Conservation (phyloP, 2,888 invertebrate species). For the Mermis nigrescens region DNA sequence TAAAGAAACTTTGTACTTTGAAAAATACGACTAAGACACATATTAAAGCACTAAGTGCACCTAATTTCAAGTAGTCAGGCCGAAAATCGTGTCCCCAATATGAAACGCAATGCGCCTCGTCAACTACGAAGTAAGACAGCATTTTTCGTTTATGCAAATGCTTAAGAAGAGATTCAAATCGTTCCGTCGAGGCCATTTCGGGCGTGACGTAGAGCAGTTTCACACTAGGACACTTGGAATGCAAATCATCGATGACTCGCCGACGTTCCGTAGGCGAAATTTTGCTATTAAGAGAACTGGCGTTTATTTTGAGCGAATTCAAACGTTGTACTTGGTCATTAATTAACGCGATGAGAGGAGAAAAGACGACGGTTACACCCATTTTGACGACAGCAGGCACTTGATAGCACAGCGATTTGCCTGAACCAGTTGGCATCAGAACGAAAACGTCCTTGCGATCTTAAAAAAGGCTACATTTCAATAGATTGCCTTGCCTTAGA, state of each 20-base stretch:
- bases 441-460: constrained; percentile 66
- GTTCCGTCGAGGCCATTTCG: constrained; percentile 66
- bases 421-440: constrained; percentile 89
- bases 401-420: constrained; percentile 92
- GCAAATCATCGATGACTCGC: constrained; percentile 44
- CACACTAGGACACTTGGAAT: constrained; percentile 44
- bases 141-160: constrained; percentile 53
- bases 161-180: constrained; percentile 25
- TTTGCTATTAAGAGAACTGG: constrained; percentile 81
- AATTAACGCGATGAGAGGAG: constrained; percentile 80
- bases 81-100: constrained; percentile 98
- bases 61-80: constrained; percentile 76
- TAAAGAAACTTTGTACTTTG: too few relatives aligned
- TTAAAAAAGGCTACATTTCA: too few relatives aligned
- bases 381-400: constrained; percentile 67
- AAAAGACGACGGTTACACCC: constrained; percentile 70
- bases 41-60: constrained; percentile 45
- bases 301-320: constrained; percentile 51
- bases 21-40: constrained; percentile 33
- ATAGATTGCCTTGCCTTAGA: too few relatives aligned
- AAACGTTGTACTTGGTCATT: constrained; percentile 81
- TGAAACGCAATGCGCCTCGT: constrained; percentile 93
- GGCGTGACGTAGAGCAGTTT: constrained; percentile 85
- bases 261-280: constrained; percentile 55
- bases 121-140: constrained; percentile 72